Conservation (phyloP, 1,140 invertebrate genomes). For the Oscheius sp. region DNA sequence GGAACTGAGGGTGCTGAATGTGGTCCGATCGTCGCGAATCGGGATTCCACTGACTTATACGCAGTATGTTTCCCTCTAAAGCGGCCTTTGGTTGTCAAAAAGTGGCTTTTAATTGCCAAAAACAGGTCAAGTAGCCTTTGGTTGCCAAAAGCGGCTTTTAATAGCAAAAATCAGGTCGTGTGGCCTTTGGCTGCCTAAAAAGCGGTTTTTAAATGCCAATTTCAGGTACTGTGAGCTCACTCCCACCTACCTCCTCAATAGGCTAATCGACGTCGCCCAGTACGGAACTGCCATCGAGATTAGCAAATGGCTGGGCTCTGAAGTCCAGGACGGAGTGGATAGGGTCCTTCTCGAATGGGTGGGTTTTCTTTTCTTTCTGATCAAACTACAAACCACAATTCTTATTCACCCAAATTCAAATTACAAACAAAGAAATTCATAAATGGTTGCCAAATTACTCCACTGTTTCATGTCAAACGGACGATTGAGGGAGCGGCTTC, state of each 20-base stretch:
- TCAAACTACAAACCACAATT: background rate
- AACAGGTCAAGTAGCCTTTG: constrained; percentile 64
- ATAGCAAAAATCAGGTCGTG: background rate
- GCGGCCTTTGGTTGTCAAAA: background rate
- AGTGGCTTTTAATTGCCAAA: background rate
- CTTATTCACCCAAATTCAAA: constrained; percentile 11
- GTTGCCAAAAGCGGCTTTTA: background rate
- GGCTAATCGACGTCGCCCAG: constrained; percentile 81
- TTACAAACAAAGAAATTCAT: background rate
- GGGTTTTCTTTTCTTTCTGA: background rate
- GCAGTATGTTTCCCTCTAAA: constrained; percentile 68
- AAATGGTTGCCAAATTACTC: too few relatives aligned
- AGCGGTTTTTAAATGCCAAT: background rate
- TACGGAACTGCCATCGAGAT: constrained; percentile 87
- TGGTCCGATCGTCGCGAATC: constrained; percentile 78
- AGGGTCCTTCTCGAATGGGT: constrained; percentile 94
- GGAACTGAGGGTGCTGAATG: constrained; percentile 82
- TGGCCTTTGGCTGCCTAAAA: background rate
- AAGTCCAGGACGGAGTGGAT: constrained; percentile 76
- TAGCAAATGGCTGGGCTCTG: constrained; percentile 80
- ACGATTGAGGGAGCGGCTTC: constrained; percentile 1
- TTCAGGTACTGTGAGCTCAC: constrained; percentile 75
- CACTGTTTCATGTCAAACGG: constrained; percentile 5
- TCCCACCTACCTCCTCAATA: constrained; percentile 76
- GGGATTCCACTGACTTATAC: constrained; percentile 84